Conservation (phyloP, 2,797 vertebrate genomes). For the Rhynchonycteris naso region DNA sequence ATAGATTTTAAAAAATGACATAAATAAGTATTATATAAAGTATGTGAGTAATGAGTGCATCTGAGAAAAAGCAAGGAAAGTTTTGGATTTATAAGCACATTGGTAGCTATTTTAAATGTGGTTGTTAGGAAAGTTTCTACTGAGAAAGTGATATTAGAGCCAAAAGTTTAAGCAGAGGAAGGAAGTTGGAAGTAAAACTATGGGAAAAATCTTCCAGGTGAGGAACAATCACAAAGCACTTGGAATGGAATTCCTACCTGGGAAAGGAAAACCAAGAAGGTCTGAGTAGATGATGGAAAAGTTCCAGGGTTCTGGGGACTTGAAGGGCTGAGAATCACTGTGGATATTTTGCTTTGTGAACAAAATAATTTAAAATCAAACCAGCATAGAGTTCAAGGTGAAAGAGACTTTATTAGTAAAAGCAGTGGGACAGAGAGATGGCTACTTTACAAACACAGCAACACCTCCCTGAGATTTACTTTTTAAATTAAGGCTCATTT, state of each 20-base stretch:
- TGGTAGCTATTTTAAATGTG: background rate
- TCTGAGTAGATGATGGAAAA: too few species aligned
- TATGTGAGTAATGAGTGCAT: background rate
- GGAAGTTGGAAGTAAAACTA: background rate
- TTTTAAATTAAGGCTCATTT: background rate
- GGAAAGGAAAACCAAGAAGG: background rate
- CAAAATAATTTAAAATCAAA: background rate
- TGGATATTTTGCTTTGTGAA: background rate
- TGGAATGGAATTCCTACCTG: background rate
- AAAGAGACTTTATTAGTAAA: background rate
- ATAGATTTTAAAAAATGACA: background rate
- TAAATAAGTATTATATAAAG: background rate
- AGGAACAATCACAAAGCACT: background rate
- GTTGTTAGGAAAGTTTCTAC: background rate
- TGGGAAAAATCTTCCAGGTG: background rate
- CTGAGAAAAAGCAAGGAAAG: background rate
- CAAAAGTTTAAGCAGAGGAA: background rate
- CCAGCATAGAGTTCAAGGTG: background rate
- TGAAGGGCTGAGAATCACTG: background rate
- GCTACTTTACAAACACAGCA: background rate
- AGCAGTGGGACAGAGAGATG: background rate
- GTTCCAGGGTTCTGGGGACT: background rate
- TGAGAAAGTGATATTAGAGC: background rate
- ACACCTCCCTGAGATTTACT: background rate
- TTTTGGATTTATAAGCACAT: background rate